These are phyloP conservation scores for Rallus limicola DNA, from an alignment of 2,113 vertebrate species.

Conservation along the genomic window DNA sequence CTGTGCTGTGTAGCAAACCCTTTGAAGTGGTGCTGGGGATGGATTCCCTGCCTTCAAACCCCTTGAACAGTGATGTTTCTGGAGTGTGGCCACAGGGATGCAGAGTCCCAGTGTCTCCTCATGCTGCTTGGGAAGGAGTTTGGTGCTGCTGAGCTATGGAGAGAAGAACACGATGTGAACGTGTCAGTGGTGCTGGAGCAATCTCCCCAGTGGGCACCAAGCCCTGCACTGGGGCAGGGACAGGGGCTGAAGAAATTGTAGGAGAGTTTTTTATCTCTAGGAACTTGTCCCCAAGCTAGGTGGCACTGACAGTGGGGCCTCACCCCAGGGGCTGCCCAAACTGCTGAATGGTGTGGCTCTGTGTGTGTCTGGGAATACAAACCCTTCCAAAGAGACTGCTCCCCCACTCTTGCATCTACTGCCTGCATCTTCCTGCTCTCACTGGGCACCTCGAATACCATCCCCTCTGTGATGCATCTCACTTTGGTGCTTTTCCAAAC, in stretches of 20 bases:
- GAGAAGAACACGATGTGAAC: fast-evolving
- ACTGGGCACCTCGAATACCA: not conserved
- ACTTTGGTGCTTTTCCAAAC: not conserved
- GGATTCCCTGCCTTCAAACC: not conserved
- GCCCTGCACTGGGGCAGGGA: not conserved
- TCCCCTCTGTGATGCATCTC: not conserved
- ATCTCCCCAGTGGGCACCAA: not conserved
- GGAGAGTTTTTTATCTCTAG: not conserved
- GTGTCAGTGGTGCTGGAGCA: not conserved
- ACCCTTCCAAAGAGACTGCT: not conserved
- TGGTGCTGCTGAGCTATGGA: not conserved
- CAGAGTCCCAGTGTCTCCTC: not conserved
- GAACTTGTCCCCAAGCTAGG: not conserved
- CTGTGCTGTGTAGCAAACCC: not conserved
- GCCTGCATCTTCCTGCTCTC: not conserved
- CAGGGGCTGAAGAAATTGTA: not conserved
- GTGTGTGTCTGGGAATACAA: too few species aligned
- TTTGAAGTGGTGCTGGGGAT: not conserved
- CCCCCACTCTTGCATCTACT: fast-evolving
- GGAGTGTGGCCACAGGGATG: not conserved
- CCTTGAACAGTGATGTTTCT: fast-evolving
- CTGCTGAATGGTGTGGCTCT: not conserved
- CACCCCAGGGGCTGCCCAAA: not conserved
- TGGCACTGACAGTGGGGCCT: not conserved
- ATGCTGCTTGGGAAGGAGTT: not conserved